Percentiles rank a stretch among this genome's conserved stretches.
These are phyloP conservation scores for Phengaris arion DNA, from an alignment of 2,888 invertebrate genomes.

Conservation along the genomic window DNA sequence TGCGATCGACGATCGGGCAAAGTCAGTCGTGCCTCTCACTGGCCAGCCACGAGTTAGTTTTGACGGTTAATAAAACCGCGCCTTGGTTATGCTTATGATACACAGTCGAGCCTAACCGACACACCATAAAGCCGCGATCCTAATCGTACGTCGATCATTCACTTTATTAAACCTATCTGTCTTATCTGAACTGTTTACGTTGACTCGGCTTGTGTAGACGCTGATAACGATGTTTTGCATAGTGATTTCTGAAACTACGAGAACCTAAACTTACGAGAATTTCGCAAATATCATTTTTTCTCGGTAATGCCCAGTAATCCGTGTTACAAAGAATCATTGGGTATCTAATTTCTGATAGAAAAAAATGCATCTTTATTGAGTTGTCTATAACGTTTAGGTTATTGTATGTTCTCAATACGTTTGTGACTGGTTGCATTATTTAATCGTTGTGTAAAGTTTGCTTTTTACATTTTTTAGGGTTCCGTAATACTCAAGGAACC, in stretches of 20 bases:
- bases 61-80: too few species aligned
- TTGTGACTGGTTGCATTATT: too few species aligned
- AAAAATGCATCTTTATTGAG: neutral
- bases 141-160: neutral
- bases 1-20: neutral
- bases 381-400: too few species aligned
- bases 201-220: constrained; percentile 46
- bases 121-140: neutral
- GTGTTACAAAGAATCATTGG: too few species aligned
- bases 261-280: constrained; percentile 21
- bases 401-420: too few species aligned
- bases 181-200: constrained; percentile 62
- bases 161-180: constrained; percentile 59
- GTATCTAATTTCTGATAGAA: neutral
- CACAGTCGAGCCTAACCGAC: neutral
- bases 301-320: neutral
- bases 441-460: too few species aligned
- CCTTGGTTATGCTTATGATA: neutral
- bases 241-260: constrained; percentile 34
- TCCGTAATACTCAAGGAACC: too few species aligned
- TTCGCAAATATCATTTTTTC: neutral
- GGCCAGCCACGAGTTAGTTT: neutral
- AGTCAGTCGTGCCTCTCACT: too few species aligned
- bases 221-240: constrained; percentile 49
- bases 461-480: too few species aligned